Percentiles rank a stretch among this genome's conserved stretches.
phyloP scores from a whole-genome alignment of 2,797 vertebrate species.

The Lates japonicus region DNA sequence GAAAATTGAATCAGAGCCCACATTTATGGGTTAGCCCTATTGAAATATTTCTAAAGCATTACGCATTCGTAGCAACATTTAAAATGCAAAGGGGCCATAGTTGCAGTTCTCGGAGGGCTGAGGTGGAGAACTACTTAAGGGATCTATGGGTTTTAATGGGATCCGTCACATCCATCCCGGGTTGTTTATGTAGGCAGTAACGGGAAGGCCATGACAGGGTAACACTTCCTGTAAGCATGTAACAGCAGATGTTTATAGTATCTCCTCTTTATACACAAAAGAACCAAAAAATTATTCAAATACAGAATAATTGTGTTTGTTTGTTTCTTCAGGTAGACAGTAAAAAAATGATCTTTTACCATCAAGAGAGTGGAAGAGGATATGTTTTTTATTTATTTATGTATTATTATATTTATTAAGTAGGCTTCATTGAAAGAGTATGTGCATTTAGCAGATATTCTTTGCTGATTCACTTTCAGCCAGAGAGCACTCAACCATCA shows the following conservation, averaged over 20 bases:
- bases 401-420: neutral
- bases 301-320: neutral
- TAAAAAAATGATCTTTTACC: neutral
- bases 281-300: neutral
- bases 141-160: constrained; percentile 66
- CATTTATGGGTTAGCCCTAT: constrained; percentile 59
- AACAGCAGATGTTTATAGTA: constrained; percentile 6
- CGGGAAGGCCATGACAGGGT: constrained; percentile 26
- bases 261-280: constrained; percentile 1
- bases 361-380: neutral
- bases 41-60: constrained; percentile 69
- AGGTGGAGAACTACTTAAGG: constrained; percentile 68
- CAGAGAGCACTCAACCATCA: neutral
- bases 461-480: constrained; percentile 2
- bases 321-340: neutral
- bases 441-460: neutral
- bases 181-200: constrained; percentile 50
- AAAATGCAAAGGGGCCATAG: constrained; percentile 62
- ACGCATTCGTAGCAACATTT: constrained; percentile 61
- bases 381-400: no score
- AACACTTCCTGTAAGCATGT: constrained; percentile 24
- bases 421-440: neutral
- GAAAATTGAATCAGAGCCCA: constrained; percentile 75
- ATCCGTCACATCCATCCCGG: constrained; percentile 55
- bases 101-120: constrained; percentile 53